Conservation (phyloP, 1,140 invertebrate genomes). For the Monomorium pharaonis region DNA sequence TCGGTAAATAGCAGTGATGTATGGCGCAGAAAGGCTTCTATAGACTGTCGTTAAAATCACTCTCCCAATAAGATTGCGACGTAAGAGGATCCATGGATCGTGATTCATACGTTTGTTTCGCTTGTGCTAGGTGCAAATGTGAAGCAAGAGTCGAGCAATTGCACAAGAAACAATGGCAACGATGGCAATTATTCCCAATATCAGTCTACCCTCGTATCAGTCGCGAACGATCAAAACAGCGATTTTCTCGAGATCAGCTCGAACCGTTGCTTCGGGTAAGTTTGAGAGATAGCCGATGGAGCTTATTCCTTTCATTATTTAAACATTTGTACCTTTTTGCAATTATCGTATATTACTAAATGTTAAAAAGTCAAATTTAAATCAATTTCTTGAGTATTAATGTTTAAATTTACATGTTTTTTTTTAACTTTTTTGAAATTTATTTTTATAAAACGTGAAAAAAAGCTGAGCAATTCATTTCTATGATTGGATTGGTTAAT, state of each 20-base stretch:
- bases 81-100: background rate
- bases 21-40: background rate
- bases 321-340: no score
- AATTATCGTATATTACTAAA: no score
- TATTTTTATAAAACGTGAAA: no score
- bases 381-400: no score
- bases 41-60: background rate
- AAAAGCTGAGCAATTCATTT: no score
- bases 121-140: slow-evolving; percentile 65
- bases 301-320: background rate
- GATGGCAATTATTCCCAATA: slow-evolving; percentile 68
- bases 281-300: background rate
- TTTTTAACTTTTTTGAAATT: no score
- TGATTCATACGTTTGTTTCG: background rate
- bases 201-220: slow-evolving; percentile 40
- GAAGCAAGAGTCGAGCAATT: slow-evolving; percentile 74
- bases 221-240: slow-evolving; percentile 55
- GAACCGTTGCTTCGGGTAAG: slow-evolving; percentile 72
- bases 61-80: background rate
- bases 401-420: no score
- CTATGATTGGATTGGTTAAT: no score
- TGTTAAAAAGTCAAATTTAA: no score
- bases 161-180: slow-evolving; percentile 65
- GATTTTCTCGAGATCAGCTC: slow-evolving; percentile 75
- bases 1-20: slow-evolving; percentile 48